Percentiles rank a stretch among this genome's conserved stretches.
Conservation (phyloP, 2,113 vertebrate genomes). For the Microtus richardsoni region DNA sequence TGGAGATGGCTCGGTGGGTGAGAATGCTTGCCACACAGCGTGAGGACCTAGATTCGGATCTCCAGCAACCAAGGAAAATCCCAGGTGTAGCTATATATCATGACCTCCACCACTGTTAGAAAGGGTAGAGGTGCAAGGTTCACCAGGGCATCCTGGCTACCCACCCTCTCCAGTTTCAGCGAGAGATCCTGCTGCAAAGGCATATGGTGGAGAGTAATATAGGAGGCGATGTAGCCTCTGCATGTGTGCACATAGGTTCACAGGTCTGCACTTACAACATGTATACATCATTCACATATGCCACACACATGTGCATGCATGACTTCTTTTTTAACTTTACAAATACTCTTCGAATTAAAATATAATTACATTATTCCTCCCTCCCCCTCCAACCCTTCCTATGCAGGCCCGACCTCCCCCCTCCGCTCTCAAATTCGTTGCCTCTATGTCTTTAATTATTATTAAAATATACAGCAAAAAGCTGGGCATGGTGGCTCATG, state of each 20-base stretch:
- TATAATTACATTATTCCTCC: neutral
- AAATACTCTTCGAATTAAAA: neutral
- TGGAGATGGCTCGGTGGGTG: neutral
- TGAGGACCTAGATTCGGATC: too few species aligned
- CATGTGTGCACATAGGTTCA: neutral
- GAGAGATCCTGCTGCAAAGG: neutral
- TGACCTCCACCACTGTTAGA: neutral
- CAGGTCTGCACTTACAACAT: neutral
- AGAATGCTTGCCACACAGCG: neutral
- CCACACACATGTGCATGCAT: neutral
- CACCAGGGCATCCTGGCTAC: neutral
- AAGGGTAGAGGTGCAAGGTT: neutral
- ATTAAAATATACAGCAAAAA: neutral
- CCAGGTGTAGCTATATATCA: neutral
- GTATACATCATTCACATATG: neutral
- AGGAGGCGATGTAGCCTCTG: neutral
- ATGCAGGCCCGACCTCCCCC: neutral
- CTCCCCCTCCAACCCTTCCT: neutral
- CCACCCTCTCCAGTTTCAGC: neutral
- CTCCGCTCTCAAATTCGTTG: neutral
- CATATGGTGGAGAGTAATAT: too few species aligned
- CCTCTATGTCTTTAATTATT: neutral
- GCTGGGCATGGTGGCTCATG: too few species aligned
- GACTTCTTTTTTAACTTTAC: neutral
- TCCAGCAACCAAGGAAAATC: neutral